Percentiles rank a stretch among this genome's conserved stretches.
Evolutionary conservation across 2,888 invertebrate genomes (phyloP).

Genomic region (Crossocerus cetratus): DNA sequence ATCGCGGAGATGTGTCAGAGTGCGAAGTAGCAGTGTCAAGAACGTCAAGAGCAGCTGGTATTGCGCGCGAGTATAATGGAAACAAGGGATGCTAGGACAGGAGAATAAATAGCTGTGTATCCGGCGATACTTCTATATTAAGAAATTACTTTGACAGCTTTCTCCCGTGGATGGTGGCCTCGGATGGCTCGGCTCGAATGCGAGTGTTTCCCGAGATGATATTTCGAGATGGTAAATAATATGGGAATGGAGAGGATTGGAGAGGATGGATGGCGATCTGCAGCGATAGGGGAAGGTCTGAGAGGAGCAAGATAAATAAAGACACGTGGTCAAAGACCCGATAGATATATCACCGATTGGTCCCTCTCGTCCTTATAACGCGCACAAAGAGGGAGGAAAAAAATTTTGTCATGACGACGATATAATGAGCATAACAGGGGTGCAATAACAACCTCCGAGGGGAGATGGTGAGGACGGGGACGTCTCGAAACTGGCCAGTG

Average conservation of each 20-base stretch:
- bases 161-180: constrained; percentile 23
- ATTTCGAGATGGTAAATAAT: constrained; percentile 7
- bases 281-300: background rate
- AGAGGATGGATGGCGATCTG: background rate
- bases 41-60: constrained; percentile 5
- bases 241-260: too few relatives aligned
- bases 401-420: constrained; percentile 41
- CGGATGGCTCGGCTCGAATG: constrained; percentile 8
- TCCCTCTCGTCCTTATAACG: constrained; percentile 18
- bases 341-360: constrained; percentile 17
- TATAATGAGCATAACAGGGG: constrained; percentile 34
- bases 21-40: background rate
- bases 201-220: constrained; percentile 31
- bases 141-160: constrained; percentile 46
- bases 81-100: constrained; percentile 6
- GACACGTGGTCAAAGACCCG: constrained; percentile 29
- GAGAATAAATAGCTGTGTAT: constrained; percentile 29
- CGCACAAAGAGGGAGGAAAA: constrained; percentile 41
- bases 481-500: constrained; percentile 18
- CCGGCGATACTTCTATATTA: constrained; percentile 31
- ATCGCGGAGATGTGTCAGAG: too few relatives aligned
- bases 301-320: constrained; percentile 18
- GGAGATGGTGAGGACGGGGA: background rate
- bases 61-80: background rate
- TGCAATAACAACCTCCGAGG: constrained; percentile 44